Evolutionary conservation across 2,888 invertebrate species (phyloP), one percentile per base, ranked within the genome.

Genomic region (Micropterix aruncella): DNA sequence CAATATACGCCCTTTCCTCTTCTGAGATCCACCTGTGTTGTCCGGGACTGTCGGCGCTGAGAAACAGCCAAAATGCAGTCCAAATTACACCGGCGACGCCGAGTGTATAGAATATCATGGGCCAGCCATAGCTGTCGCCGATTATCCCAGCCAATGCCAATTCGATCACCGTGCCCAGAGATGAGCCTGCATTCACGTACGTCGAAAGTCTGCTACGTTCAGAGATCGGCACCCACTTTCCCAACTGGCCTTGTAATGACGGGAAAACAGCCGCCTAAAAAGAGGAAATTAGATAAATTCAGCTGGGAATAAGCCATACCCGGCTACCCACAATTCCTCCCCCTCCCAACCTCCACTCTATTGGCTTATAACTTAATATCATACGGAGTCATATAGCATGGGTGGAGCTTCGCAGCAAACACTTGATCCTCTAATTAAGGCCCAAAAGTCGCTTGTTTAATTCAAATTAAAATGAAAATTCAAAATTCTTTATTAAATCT

Each of bases 161-260:
- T 53, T 86, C 79, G 4, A 87, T 63, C 2, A 88, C 81, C 0
- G 88, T 89, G 7, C 91, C 91, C 3, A 89, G 73, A 57, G 86
- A 85, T n/a, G 80, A 77, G 18, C 89, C 88, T 46, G 79, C 72
- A 56, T 81, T 81, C 16, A 77, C 72, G 38, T 77, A 75, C 39
- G 80, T 77, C 51, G 77, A 70, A 9, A 86, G 61, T 38, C 78
- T 62, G 0, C 83, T 81, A 46, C 86, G 74, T 58, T 89, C 88
- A 36, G 74, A 70, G 0, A 76, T 61, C 0, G 87, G 86, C 1
- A 70, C 59, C 88, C 88, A 88, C 58, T 82, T 83, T n/a, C 86
- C 77, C 44, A 87, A 60, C 12, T 84, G 63, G 3, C 80, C 81
- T 52, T 86, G 86, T 42, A 78, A 70, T 44, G 77, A 73, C 0